Base-by-base conservation (phyloP, 2,888 invertebrate species). In the Andrena flavipes region DNA sequence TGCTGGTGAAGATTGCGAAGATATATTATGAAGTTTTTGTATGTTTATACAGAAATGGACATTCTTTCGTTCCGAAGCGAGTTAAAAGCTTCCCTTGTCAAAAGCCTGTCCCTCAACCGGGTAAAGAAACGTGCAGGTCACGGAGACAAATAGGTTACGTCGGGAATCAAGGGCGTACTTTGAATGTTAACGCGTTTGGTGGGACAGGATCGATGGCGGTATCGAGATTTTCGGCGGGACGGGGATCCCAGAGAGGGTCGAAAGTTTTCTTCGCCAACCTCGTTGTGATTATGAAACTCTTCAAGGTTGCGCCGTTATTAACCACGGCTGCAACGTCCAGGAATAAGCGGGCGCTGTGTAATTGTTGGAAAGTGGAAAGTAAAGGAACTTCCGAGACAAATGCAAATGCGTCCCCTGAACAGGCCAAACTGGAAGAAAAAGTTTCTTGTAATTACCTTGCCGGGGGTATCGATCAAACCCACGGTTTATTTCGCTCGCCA, bases 181-280 rank as follows among this genome's bases (percentile, higher is more conserved):
- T 79, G 85, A 87, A 87, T 87, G 77, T 85, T 80, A 82, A 83
- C 71, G 59, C 63, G 59, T 81, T 62, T 70, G 10, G 16, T 8
- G 51, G 33, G 60, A 51, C 26, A 29, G 59, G 33, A 62, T 65
- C 56, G 59, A 80, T 63, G 73, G 13, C 51, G 42, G 51, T 60
- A 65, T 77, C 76, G 56, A 76, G 82, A 82, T 80, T 80, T 70
- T 59, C 56, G 2, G 13, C 20, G 4, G 33, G 20, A 30, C 4
- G 23, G 7, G 16, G 23, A 51, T 69, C 23, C 23, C 13, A 33
- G 10, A 23, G 23, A 23, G 20, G 56, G 20, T 56, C 23, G 10
- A 20, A 23, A 56, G 56, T 23, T 23, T 56, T 26, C 56, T 56
- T 56, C 23, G 56, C 33, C 16, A 54, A 23, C 23, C 67, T 33